Base-by-base conservation (phyloP, 2,888 invertebrate genomes). In the Lasioglossum figueresi region DNA sequence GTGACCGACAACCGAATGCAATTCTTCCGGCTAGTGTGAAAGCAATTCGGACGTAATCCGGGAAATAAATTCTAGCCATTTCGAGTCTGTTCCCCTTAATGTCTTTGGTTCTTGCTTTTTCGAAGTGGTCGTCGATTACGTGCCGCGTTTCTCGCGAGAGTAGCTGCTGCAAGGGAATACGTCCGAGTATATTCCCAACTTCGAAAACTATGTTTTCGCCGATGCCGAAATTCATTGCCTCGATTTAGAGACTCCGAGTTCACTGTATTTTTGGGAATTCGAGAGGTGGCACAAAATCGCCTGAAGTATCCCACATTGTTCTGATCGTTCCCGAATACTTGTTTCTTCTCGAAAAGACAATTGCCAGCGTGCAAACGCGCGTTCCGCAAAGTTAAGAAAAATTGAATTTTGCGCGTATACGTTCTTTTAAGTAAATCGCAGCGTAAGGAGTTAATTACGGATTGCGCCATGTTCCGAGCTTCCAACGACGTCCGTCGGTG, bases 1-100 rank as follows among this genome's bases (percentile, higher is more conserved):
- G 66, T 37, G 43, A 16, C 19, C 59, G 40, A 16, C 45, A 19
- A 48, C 63, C 37, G 63, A 83, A 72, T 45, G 76, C 76, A 34
- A 66, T 70, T 81, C 70, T 81, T 75, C 40, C 31, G n/a, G 37
- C 2, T 3, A 31, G 31, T 71, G n/a, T 34, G 19, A 48, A 76
- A 72, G 52, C 80, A 82, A 70, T 82, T 76, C 52, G 2, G 43
- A 43, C 19, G 52, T 66, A 72, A 81, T 72, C 72, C 52, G 2
- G 27, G 5, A n/a, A 66, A 37, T 63, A 37, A 59, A 52, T 48
- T 34, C 8, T 43, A 27, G 8, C 34, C 27, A 43, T 27, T 80
- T 66, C 66, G 48, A 52, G 63, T 68, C 66, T 48, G n/a, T 68
- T 56, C 16, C 52, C n/a, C 27, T 66, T 73, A 27, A 52, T 14